Conservation (phyloP, 92 coral and sea anemone species). For the Siderastrea siderea region DNA sequence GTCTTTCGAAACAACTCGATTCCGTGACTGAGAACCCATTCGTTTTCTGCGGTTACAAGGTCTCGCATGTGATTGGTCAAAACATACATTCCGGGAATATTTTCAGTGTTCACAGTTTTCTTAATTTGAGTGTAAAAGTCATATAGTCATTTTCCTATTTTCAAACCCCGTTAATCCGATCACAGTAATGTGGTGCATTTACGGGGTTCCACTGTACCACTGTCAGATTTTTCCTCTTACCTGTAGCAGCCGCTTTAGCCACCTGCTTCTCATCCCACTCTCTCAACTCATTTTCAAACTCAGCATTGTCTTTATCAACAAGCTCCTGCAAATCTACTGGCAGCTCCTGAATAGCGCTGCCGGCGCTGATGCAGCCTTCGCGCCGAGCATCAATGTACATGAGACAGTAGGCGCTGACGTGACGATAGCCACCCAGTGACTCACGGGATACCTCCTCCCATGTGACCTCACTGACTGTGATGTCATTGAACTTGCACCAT, state of each 20-base stretch:
- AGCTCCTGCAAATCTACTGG: slow-evolving; percentile 78
- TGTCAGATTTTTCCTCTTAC: neutral
- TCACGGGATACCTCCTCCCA: slow-evolving; percentile 96
- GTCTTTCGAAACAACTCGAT: too few relatives aligned
- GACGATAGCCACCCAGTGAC: slow-evolving; percentile 91
- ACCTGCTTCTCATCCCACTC: slow-evolving; percentile 93
- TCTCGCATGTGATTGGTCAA: too few relatives aligned
- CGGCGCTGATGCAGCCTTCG: slow-evolving; percentile 74
- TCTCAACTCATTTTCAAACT: slow-evolving; percentile 82
- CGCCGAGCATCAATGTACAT: slow-evolving; percentile 86
- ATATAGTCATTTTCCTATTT: too few relatives aligned
- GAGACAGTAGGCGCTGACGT: slow-evolving; percentile 94
- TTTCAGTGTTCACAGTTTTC: too few relatives aligned
- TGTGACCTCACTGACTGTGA: slow-evolving; percentile 92
- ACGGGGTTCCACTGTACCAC: too few relatives aligned
- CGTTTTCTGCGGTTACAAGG: too few relatives aligned
- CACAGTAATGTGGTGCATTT: too few relatives aligned
- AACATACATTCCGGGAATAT: too few relatives aligned
- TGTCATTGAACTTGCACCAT: slow-evolving; percentile 94
- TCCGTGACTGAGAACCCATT: too few relatives aligned
- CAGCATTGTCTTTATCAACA: slow-evolving; percentile 87
- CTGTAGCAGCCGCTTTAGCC: slow-evolving; percentile 22
- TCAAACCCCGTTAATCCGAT: too few relatives aligned
- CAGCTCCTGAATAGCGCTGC: slow-evolving; percentile 58
- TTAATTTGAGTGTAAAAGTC: too few relatives aligned